phyloP scores from a whole-genome alignment of 2,113 vertebrate genomes.

The Pyrgilauda ruficollis region DNA sequence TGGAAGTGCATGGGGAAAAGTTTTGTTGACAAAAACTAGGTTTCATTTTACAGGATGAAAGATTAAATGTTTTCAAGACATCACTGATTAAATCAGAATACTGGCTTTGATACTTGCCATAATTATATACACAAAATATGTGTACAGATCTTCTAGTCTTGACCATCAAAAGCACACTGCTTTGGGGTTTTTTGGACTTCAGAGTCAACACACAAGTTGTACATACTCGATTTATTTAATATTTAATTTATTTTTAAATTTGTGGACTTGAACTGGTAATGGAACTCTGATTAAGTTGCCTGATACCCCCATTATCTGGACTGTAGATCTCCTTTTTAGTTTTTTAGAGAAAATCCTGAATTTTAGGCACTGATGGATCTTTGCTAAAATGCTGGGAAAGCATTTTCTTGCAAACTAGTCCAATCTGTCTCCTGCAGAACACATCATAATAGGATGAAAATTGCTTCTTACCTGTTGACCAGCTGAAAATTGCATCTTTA shows the following conservation, averaged over 20 bases:
- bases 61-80: not conserved
- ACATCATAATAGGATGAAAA: slow-evolving; percentile 62
- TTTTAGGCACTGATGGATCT: not conserved
- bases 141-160: not conserved
- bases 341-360: slow-evolving; percentile 17
- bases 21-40: not conserved
- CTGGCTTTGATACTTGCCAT: not conserved
- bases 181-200: not conserved
- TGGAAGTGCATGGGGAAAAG: not conserved
- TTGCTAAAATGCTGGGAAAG: not conserved
- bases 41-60: not conserved
- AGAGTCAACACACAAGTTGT: not conserved
- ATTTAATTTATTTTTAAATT: not conserved
- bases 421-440: slow-evolving; percentile 54
- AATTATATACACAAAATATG: not conserved
- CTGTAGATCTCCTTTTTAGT: not conserved
- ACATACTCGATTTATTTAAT: not conserved
- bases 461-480: slow-evolving; percentile 60
- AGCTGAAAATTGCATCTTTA: slow-evolving; percentile 58
- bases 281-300: not conserved
- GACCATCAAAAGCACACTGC: not conserved
- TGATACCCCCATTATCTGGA: not conserved
- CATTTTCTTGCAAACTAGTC: slow-evolving; percentile 39
- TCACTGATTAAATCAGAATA: not conserved
- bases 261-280: not conserved